phyloP scores from a whole-genome alignment of 1,140 invertebrate genomes.

The Zaprionus gabonicus region DNA sequence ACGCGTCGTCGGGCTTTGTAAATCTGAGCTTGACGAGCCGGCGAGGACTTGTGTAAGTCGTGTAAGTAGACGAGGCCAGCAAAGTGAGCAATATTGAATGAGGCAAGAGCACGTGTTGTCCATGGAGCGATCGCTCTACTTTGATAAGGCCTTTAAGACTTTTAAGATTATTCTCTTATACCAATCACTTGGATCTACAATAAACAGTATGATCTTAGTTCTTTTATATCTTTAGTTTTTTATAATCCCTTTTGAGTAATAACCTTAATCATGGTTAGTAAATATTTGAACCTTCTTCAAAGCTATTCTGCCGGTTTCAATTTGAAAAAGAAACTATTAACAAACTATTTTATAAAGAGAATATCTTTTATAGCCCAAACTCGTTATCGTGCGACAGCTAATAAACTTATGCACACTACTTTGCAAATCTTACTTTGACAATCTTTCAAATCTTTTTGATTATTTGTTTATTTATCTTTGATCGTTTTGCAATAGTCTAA shows the following conservation, averaged over 20 bases:
- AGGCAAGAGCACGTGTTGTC: constrained; percentile 13
- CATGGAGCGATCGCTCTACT: neutral
- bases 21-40: constrained; percentile 7
- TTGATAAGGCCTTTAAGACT: neutral
- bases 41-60: constrained; percentile 18
- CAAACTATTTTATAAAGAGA: neutral
- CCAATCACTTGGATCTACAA: neutral
- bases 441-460: neutral
- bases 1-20: constrained; percentile 12
- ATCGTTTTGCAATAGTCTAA: neutral
- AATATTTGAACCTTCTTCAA: neutral
- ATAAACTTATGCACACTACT: neutral
- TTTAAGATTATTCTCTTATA: neutral
- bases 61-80: constrained; percentile 15
- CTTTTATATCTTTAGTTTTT: too few species aligned
- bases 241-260: too few species aligned
- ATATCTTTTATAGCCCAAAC: neutral
- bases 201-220: too few species aligned
- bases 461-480: neutral
- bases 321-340: neutral
- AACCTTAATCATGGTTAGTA: neutral
- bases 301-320: too few species aligned
- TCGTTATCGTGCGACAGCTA: neutral
- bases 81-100: neutral
- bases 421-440: neutral